Base-by-base conservation (phyloP, 2,113 vertebrate genomes). In the Danionella cerebrum region DNA sequence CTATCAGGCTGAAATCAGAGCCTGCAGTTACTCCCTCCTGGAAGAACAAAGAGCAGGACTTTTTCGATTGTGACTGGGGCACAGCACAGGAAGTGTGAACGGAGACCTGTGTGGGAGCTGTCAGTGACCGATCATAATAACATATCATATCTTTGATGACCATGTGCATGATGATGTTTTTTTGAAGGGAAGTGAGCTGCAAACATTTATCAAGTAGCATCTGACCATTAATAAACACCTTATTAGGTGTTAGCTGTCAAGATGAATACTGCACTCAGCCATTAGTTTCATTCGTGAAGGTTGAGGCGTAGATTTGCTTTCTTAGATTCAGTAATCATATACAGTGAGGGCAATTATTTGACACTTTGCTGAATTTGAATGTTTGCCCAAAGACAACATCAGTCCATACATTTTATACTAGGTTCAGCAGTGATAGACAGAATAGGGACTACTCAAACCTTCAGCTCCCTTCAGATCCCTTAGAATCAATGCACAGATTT, bases 1-100 rank as follows among this genome's bases (percentile, higher is more conserved):
- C 82, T 84, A 73, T 84, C 81, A 62, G 76, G 62, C 45, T 79
- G 81, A 83, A 88, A 88, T 84, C 68, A 84, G 84, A 83, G 72
- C 80, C 81, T 67, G 52, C 39, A 50, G 71, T 70, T 55, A 67
- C 66, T 75, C 72, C 77, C 62, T 78, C 72, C 74, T 48, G 68
- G 66, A 76, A 83, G 67, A 83, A 78, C 75, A 79, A 58, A 69
- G 77, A 53, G 63, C 22, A 72, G 11, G 29, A 38, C 70, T 75
- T 75, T 78, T 58, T 69, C 51, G 38, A 64, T 83, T 86, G 76
- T 42, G 24, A 24, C 54, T 81, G 25, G 13, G 35, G 8, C 29
- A 21, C 24, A 42, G 48, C 48, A 55, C 47, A 41, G 25, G 25
- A 69, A 39, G 53, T 24, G 44, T 27, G 51, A 18, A 14, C 50